phyloP scores from a whole-genome alignment of 2,797 vertebrate species.

The Garrulus glandarius region DNA sequence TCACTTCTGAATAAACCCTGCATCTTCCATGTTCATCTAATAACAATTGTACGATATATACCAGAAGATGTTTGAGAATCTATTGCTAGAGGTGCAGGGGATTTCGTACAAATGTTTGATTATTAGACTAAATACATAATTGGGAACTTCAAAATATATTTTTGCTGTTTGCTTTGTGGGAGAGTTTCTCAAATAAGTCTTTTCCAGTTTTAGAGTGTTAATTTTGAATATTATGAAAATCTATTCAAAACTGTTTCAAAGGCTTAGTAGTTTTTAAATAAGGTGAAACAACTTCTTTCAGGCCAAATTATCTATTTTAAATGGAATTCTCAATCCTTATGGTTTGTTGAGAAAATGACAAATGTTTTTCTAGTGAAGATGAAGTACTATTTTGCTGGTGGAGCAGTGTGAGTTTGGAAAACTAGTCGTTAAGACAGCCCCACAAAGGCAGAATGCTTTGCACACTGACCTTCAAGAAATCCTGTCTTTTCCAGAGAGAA shows the following conservation, averaged over 20 bases:
- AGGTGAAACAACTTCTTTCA: neutral
- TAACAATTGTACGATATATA: neutral
- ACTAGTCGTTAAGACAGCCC: neutral
- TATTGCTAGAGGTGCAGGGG: neutral
- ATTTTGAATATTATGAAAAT: neutral
- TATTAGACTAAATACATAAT: neutral
- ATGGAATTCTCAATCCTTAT: neutral
- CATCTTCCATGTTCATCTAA: neutral
- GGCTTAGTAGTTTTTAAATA: neutral
- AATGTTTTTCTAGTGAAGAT: neutral
- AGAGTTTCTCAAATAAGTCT: neutral
- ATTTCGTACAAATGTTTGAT: neutral
- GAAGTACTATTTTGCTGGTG: neutral
- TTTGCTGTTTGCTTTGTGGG: neutral
- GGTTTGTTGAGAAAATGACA: neutral
- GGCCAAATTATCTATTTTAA: neutral
- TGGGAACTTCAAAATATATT: neutral
- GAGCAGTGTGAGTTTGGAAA: neutral
- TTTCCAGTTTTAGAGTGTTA: neutral
- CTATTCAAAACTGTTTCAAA: neutral
- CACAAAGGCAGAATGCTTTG: neutral
- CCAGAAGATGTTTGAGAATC: neutral
- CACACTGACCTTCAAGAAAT: accelerated
- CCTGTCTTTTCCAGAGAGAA: neutral
- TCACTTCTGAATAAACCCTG: neutral